Percentiles rank a stretch among this genome's conserved stretches.
These are phyloP conservation scores for Eurytoma adleriae DNA, from an alignment of 2,888 invertebrate species.

Conservation along the genomic window DNA sequence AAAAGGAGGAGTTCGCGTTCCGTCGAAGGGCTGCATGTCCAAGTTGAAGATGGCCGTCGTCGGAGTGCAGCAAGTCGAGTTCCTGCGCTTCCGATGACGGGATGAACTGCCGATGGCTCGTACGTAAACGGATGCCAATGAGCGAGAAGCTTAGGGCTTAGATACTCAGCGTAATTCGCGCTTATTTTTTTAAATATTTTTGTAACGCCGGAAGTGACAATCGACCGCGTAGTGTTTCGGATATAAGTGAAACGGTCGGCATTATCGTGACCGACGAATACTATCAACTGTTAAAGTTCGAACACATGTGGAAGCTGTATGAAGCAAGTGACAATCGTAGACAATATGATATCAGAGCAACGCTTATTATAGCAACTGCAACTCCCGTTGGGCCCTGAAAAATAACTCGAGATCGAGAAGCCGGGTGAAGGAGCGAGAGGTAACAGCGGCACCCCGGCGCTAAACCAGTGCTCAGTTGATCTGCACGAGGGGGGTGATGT, in stretches of 20 bases:
- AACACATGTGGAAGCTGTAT: not conserved
- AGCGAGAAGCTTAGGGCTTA: not conserved
- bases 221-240: not conserved
- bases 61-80: slow-evolving; percentile 17
- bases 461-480: not conserved
- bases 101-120: not conserved
- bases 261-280: not conserved
- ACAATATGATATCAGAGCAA: no score
- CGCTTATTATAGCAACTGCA: no score
- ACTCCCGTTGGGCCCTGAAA: no score
- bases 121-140: not conserved
- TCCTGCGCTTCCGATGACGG: slow-evolving; percentile 33
- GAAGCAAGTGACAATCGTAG: not conserved
- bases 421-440: not conserved
- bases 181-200: slow-evolving; percentile 8
- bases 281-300: not conserved
- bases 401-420: no score
- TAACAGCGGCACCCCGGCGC: slow-evolving; percentile 6
- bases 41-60: slow-evolving; percentile 3
- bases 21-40: not conserved
- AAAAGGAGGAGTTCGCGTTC: no score
- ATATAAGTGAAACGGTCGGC: not conserved
- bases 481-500: slow-evolving; percentile 51
- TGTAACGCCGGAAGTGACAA: not conserved
- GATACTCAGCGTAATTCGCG: not conserved